phyloP scores from a whole-genome alignment of 2,113 vertebrate species.

The Platysteira castanea region DNA sequence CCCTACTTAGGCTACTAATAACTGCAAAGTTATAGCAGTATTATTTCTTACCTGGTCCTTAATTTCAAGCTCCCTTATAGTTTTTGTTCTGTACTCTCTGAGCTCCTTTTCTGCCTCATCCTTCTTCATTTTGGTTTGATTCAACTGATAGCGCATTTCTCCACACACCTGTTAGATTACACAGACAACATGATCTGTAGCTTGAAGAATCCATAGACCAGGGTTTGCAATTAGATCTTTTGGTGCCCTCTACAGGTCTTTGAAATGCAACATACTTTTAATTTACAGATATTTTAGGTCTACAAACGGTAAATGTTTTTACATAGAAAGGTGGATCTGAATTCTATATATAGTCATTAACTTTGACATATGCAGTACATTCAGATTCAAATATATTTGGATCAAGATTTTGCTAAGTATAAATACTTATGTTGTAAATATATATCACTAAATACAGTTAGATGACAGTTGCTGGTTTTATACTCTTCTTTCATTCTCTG shows the following conservation, averaged over 20 bases:
- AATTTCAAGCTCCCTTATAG: conserved; percentile 81
- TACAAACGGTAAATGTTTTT: conserved; percentile 1
- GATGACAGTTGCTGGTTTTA: conserved; percentile 5
- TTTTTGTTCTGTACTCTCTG: conserved; percentile 83
- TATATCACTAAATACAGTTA: conserved; percentile 7
- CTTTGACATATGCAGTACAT: background rate
- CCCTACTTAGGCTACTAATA: conserved; percentile 30
- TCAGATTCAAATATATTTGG: conserved; percentile 13
- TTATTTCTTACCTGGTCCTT: conserved; percentile 83
- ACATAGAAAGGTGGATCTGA: background rate
- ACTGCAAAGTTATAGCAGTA: conserved; percentile 49
- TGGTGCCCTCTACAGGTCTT: conserved; percentile 75
- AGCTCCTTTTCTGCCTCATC: conserved; percentile 90
- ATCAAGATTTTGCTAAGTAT: conserved; percentile 11
- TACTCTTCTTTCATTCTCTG: background rate
- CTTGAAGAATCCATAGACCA: background rate
- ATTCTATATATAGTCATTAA: background rate
- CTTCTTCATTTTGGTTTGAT: conserved; percentile 85
- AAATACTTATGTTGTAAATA: conserved; percentile 44
- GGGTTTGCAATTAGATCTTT: conserved; percentile 66
- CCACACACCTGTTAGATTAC: conserved; percentile 83
- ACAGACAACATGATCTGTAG: conserved; percentile 61
- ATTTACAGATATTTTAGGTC: background rate
- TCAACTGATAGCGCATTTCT: conserved; percentile 88
- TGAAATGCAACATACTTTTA: background rate